Base-by-base conservation (phyloP, 2,113 vertebrate genomes). In the Prolemur simus region DNA sequence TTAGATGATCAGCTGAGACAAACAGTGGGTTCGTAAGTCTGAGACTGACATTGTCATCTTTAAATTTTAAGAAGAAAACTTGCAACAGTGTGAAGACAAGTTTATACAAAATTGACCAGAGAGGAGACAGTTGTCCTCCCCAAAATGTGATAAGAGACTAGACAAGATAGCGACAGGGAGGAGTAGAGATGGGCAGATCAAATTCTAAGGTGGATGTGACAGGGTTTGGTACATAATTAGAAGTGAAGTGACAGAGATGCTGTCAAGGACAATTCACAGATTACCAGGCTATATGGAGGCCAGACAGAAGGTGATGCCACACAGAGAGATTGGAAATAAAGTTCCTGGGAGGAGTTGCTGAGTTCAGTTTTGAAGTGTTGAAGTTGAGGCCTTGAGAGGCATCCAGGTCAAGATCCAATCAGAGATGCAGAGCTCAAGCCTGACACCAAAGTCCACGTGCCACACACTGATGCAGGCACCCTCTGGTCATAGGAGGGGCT, bases 251-350 rank as follows among this genome's bases (percentile, higher is more conserved):
- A 85, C 2, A 82, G 21, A 90, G 32, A 20, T 8, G 18, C 0
- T 92, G 32, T 37, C 64, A 77, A 95, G 73, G 32, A 3, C 37
- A 94, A 80, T 37, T 88, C 83, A 86, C 52, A 91, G 63, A 93
- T 87, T 95, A 97, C 68, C 87, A 74, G 60, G 74, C 21, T 74
- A 56, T 45, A 34, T 1, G 5, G 27, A 52, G 64, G 37, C 49
- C 86, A 56, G 56, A 34, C n/a, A 63, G 54, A 95, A 84, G 54
- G 21, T 25, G 32, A 83, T 80, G 11, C 27, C 56, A 73, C 56
- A 80, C 8, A 3, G 1, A 94, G 73, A 94, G 17, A 71, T 1
- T 78, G 25, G 96, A 96, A 87, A 68, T 74, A 68, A 93, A 91
- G 80, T 47, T 42, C 29, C 74, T 91, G 63, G 15, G 34, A 25